Evolutionary conservation across 2,888 invertebrate species (phyloP), one percentile per base, ranked within the genome.

Genomic region (Cactoblastis cactorum): DNA sequence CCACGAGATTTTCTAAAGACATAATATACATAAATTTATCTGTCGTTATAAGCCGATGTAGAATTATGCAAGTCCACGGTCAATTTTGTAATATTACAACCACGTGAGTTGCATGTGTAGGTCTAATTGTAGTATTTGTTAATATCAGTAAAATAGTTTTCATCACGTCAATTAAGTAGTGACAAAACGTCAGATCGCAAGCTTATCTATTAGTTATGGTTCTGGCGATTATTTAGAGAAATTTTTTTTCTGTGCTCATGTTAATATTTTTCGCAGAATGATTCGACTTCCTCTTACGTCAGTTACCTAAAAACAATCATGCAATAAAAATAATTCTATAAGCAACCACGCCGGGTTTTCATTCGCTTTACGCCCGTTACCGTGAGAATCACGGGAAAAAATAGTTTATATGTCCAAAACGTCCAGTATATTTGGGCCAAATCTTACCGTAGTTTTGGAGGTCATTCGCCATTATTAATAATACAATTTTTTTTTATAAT

Each of bases 1-100:
- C 51, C 53, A 35, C 41, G 43, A 38, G 50, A 48, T 45, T 41
- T 50, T 28, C 45, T 50, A 45, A 52, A 28, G 28, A 28, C 28
- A 54, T 53, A 45, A 49, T 48, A 46, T n/a, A n/a, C n/a, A n/a
- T 55, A 48, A 52, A 48, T 48, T 49, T 49, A 17, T 15, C 28
- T 22, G 41, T 54, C 51, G 51, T 48, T 38, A 17, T 34, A 41
- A 53, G 50, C 17, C 17, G 28, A 28, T 9, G 46, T 22, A 56
- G 49, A 50, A 22, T 49, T 41, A 41, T 41, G 41, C 41, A 49
- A 48, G 14, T 24, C 34, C 35, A 19, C 5, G 18, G 39, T 49
- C 14, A 11, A 34, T 41, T 49, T 49, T 49, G 49, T 49, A 49
- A 49, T 28, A 2, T 24, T 48, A 37, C 37, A 35, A 49, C 24